Conservation (phyloP, 1,140 invertebrate species). For the Drosophila murphyi region DNA sequence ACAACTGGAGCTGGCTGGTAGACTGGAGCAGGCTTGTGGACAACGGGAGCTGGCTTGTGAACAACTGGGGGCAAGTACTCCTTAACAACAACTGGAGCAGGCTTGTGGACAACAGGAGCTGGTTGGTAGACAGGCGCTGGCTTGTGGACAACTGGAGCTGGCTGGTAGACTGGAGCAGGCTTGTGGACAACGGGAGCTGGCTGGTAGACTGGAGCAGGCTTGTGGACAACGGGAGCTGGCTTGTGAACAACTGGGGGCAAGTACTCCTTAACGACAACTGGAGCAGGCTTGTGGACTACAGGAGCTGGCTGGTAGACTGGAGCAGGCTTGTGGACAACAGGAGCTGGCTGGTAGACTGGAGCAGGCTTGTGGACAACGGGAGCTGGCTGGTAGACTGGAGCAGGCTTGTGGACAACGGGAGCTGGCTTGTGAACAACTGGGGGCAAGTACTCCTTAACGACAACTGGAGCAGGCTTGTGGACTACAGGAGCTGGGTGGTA, state of each 20-base stretch:
- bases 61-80: slow-evolving; percentile 32
- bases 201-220: slow-evolving; percentile 11
- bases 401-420: too few relatives aligned
- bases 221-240: slow-evolving; percentile 1
- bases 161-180: slow-evolving; percentile 6
- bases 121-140: background rate
- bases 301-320: slow-evolving; percentile 20
- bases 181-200: slow-evolving; percentile 8
- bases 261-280: too few relatives aligned
- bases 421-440: slow-evolving; percentile 5
- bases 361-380: slow-evolving; percentile 8
- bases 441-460: background rate
- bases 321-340: background rate
- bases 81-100: background rate
- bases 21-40: slow-evolving; percentile 8
- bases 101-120: slow-evolving; percentile 9
- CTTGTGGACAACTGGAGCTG: slow-evolving; percentile 9
- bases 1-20: slow-evolving; percentile 26
- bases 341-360: slow-evolving; percentile 19
- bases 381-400: background rate
- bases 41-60: background rate
- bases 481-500: too few relatives aligned
- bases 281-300: slow-evolving; percentile 3
- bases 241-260: too few relatives aligned
- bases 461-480: background rate